Conservation (phyloP, 2,888 invertebrate genomes). For the Acleris laterana region DNA sequence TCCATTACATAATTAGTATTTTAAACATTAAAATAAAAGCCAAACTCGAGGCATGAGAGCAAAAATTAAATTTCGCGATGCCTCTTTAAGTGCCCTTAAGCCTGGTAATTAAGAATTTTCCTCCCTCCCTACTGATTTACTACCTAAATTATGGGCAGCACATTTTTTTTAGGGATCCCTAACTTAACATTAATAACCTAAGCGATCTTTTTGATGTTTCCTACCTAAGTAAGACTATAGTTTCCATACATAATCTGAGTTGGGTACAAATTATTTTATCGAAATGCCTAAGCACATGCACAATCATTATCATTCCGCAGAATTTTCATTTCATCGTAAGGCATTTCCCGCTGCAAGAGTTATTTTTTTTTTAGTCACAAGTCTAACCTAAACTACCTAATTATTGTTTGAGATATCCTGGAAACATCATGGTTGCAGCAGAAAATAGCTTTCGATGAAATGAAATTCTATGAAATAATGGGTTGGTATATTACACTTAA, state of each 20-base stretch:
- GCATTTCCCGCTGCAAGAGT: too few species aligned
- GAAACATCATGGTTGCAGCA: too few species aligned
- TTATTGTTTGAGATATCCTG: too few species aligned
- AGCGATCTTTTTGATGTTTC: conserved; percentile 30
- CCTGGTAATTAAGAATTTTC: conserved; percentile 71
- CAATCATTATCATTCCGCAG: too few species aligned
- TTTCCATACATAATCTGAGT: conserved; percentile 11
- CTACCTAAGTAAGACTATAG: background rate
- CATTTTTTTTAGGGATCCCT: conserved; percentile 36
- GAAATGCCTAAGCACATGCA: too few species aligned
- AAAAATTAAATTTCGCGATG: conserved; percentile 59
- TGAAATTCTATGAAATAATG: too few species aligned
- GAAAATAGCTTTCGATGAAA: too few species aligned
- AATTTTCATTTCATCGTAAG: too few species aligned
- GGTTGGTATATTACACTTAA: too few species aligned
- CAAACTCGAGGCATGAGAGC: conserved; percentile 36
- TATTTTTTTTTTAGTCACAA: too few species aligned
- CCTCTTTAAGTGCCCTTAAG: conserved; percentile 55
- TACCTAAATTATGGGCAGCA: conserved; percentile 59
- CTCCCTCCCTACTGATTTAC: conserved; percentile 64
- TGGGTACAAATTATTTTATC: background rate
- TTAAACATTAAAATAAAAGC: conserved; percentile 15
- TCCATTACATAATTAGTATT: background rate
- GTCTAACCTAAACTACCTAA: too few species aligned
- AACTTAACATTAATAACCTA: conserved; percentile 34